Percentiles rank a stretch among this genome's conserved stretches.
phyloP scores from a whole-genome alignment of 2,797 vertebrate genomes.

The Aeoliscus strigatus region DNA sequence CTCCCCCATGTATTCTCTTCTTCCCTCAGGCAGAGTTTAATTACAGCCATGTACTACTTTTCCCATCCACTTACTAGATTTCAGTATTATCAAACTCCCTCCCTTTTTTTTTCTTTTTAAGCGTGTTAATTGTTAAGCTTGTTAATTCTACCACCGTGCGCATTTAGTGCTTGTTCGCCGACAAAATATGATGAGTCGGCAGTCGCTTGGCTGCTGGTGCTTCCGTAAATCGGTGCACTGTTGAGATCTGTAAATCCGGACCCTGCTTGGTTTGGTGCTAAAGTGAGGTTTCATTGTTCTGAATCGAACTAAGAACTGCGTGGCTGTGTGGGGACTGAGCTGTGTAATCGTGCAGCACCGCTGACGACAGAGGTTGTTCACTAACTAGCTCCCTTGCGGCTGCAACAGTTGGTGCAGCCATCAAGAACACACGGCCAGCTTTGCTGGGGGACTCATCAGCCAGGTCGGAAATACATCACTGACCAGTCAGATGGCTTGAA shows the following conservation, averaged over 20 bases:
- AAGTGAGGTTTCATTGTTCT: too few relatives aligned
- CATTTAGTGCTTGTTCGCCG: slow-evolving; percentile 41
- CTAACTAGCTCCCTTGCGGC: slow-evolving; percentile 68
- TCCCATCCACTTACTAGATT: slow-evolving; percentile 26
- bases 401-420: slow-evolving; percentile 58
- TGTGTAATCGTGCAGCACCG: too few relatives aligned
- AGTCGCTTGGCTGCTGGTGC: too few relatives aligned
- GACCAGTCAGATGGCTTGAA: slow-evolving; percentile 48
- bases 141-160: slow-evolving; percentile 30
- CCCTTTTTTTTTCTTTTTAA: slow-evolving; percentile 14
- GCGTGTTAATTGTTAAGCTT: slow-evolving; percentile 45
- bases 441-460: slow-evolving; percentile 48
- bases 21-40: neutral
- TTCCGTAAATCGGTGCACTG: too few relatives aligned
- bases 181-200: slow-evolving; percentile 44
- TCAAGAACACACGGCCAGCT: slow-evolving; percentile 57
- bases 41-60: slow-evolving; percentile 15
- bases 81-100: slow-evolving; percentile 22
- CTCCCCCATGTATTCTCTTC: neutral
- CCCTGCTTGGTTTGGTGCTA: too few relatives aligned
- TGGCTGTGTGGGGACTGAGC: too few relatives aligned
- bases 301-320: too few relatives aligned
- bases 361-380: slow-evolving; percentile 5
- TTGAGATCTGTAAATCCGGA: too few relatives aligned
- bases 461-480: slow-evolving; percentile 23